Base-by-base conservation (phyloP, 2,797 vertebrate genomes). In the Pseudomugil gertrudae region DNA sequence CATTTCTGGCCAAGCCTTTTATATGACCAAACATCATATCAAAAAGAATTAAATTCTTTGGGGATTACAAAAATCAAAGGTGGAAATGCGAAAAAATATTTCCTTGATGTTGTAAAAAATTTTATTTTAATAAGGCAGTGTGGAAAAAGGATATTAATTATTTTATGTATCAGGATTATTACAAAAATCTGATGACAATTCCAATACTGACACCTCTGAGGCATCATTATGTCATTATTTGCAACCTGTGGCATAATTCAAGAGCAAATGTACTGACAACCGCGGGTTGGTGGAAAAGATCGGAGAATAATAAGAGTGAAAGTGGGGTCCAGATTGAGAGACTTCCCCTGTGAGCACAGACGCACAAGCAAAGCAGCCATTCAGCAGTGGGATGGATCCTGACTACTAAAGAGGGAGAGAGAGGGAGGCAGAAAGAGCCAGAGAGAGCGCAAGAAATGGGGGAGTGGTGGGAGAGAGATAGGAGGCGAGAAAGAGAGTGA, bases 351-450 rank as follows among this genome's bases (percentile, higher is more conserved):
- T 84, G 81, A 89, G 90, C 80, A 83, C 81, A 93, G 88, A 87
- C 88, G 85, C 86, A 81, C 87, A 90, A 87, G 90, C 90, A 88
- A 89, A 93, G 90, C 92, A 92, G 89, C 90, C 91, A 89, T 90
- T 94, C 93, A 88, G 94, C 93, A 94, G 93, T 93, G 91, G 93
- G 93, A 95, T 95, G 94, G 89, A 93, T 93, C 89, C 92, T 94
- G 94, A 95, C 94, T 95, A 94, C 94, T 95, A 95, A 95, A 93
- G 91, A 82, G 84, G 55, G 89, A 78, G 86, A 85, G 87, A 65
- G 87, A 76, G 87, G 21, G 73, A 53, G 80, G 61, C 64, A 27
- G 74, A 63, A 72, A 53, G 81, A 65, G 69, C 68, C 57, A 23
- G 55, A 63, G 70, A 62, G 75, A 72, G 81, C 69, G 80, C 73